Conservation (phyloP, 1,140 invertebrate genomes). For the Leptinotarsa defecta region DNA sequence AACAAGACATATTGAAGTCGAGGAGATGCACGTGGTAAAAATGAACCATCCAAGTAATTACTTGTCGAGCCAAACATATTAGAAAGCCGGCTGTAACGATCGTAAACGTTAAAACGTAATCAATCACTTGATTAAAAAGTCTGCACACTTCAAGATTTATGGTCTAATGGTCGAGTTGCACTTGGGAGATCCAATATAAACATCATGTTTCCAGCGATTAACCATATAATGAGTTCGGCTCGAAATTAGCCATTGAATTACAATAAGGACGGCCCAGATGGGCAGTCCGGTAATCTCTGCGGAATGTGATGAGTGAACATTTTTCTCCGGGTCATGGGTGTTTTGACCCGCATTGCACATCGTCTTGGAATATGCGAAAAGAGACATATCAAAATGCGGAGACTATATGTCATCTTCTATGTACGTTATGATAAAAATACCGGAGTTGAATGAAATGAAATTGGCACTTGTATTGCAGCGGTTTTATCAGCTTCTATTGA, state of each 20-base stretch:
- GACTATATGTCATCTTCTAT: too few species aligned
- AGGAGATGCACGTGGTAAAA: background rate
- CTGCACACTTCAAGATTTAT: slow-evolving; percentile 8
- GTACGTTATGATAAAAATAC: too few species aligned
- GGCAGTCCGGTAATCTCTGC: background rate
- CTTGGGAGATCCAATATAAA: slow-evolving; percentile 5
- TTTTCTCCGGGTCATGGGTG: background rate
- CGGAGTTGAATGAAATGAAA: too few species aligned
- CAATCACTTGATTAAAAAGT: slow-evolving; percentile 8
- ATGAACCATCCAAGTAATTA: background rate
- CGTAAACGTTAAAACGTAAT: slow-evolving; percentile 8
- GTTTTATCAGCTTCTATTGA: too few species aligned
- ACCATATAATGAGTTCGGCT: background rate
- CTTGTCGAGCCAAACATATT: background rate
- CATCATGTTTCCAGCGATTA: slow-evolving; percentile 8
- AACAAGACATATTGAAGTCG: background rate
- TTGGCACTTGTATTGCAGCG: too few species aligned
- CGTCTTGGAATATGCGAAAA: too few species aligned
- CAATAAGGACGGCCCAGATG: background rate
- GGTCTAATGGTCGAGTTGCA: slow-evolving; percentile 2
- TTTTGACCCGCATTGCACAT: background rate
- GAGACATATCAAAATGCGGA: too few species aligned
- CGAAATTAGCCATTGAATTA: background rate
- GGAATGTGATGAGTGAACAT: background rate
- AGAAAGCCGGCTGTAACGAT: slow-evolving; percentile 5